phyloP scores from a whole-genome alignment of 2,888 invertebrate species.

The Molorchus minor region DNA sequence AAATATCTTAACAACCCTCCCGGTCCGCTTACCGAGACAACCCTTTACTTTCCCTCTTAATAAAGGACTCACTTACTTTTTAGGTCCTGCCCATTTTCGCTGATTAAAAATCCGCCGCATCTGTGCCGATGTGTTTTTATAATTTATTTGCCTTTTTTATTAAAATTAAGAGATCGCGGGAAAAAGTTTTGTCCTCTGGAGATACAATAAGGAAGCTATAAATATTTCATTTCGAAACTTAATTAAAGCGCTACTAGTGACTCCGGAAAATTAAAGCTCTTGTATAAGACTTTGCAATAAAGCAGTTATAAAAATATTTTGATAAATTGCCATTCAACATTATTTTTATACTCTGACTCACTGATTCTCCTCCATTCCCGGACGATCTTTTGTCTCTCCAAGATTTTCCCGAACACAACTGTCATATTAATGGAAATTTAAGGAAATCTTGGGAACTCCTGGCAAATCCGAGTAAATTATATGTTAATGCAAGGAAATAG shows the following conservation, averaged over 20 bases:
- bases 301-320: no score
- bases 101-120: conserved; percentile 60
- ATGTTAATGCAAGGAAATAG: no score
- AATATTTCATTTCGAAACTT: conserved; percentile 18
- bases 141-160: conserved; percentile 39
- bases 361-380: no score
- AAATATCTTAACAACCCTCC: conserved; percentile 58
- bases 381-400: no score
- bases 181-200: conserved; percentile 9
- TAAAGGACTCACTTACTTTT: conserved; percentile 43
- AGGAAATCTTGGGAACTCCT: no score
- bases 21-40: conserved; percentile 30
- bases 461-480: no score
- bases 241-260: conserved; percentile 9
- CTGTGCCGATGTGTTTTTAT: conserved; percentile 54
- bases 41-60: conserved; percentile 43
- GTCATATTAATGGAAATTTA: no score
- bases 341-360: no score
- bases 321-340: no score
- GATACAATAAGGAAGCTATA: conserved; percentile 2
- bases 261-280: background rate
- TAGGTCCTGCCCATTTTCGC: conserved; percentile 53
- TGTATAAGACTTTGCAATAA: background rate
- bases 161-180: conserved; percentile 24
- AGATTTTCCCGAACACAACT: no score